Base-by-base conservation (phyloP, 1,140 invertebrate genomes). In the Polypedilum vanderplanki region DNA sequence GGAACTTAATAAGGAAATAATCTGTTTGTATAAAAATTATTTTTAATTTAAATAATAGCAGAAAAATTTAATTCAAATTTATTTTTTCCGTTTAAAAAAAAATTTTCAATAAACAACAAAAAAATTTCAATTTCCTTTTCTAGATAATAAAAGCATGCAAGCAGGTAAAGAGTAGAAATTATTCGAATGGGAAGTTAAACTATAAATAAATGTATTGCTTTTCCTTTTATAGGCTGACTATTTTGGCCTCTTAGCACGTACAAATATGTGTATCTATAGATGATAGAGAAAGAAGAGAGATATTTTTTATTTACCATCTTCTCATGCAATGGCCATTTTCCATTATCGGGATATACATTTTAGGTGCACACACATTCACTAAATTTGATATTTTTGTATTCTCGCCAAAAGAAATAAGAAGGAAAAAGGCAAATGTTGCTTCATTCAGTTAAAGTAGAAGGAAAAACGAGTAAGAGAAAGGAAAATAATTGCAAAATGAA, bases 401-500 rank as follows among this genome's bases (percentile, higher is more conserved):
- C 12, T 12, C 46, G 46, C 46, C 46, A 57, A 57, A 57, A 57
- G 15, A 46, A 46, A 8, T 3, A 57, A 57, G 15, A 15, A 57
- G 46, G 46, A 3, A 57, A 15, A 57, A 57, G 12, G 46, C n/a
- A 15, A 57, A 57, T 57, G 46, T 57, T 57, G 12, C 12, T 57
- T n/a, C 46, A 46, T 46, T 10, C n/a, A n/a, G n/a, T n/a, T n/a
- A n/a, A n/a, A 12, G n/a, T n/a, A 57, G 46, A 15, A 12, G 12
- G 46, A n/a, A 57, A 3, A 15, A 4, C 2, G 41, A 57, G n/a
- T 15, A 57, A 12, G n/a, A 57, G n/a, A 57, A 57, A 57, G n/a
- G n/a, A 57, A 57, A 57, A 57, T 57, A 57, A 57, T 57, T 57
- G 46, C 46, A 57, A 57, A 57, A 57, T 57, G 46, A 57, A 57